Percentiles rank a stretch among this genome's conserved stretches.
These are phyloP conservation scores for Trypoxylus dichotomus DNA, from an alignment of 1,140 invertebrate species.

Conservation along the genomic window DNA sequence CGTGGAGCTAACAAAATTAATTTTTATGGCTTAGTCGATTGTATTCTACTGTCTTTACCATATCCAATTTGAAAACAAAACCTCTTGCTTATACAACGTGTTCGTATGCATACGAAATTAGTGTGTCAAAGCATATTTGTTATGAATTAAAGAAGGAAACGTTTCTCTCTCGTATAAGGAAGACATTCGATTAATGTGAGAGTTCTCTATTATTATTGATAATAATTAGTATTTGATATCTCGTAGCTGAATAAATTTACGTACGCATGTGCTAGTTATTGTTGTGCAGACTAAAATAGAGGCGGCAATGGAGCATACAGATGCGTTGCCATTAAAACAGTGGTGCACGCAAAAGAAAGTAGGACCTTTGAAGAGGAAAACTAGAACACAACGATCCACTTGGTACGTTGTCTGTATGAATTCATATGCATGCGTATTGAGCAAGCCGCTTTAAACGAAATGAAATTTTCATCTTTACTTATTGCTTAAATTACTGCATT, in stretches of 20 bases:
- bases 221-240: conserved; percentile 11
- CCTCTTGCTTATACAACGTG: not conserved
- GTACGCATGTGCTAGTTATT: not conserved
- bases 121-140: conserved; percentile 16
- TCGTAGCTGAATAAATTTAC: not conserved
- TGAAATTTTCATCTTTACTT: too few relatives aligned
- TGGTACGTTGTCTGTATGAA: not conserved
- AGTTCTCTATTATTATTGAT: conserved; percentile 1
- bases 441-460: too few relatives aligned
- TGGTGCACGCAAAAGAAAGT: conserved; percentile 22
- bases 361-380: conserved; percentile 8
- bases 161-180: not conserved
- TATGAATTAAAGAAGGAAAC: not conserved
- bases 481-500: too few relatives aligned
- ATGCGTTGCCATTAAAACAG: conserved; percentile 8
- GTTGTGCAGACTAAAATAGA: not conserved
- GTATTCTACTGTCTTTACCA: not conserved
- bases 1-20: not conserved
- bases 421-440: not conserved
- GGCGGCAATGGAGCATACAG: not conserved
- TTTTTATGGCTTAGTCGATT: not conserved
- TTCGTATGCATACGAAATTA: not conserved
- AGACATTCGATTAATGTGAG: conserved; percentile 13
- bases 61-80: not conserved
- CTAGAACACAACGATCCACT: conserved; percentile 11